Evolutionary conservation across 2,888 invertebrate genomes (phyloP), one percentile per base, ranked within the genome.

Genomic region (Tenthredo livida): DNA sequence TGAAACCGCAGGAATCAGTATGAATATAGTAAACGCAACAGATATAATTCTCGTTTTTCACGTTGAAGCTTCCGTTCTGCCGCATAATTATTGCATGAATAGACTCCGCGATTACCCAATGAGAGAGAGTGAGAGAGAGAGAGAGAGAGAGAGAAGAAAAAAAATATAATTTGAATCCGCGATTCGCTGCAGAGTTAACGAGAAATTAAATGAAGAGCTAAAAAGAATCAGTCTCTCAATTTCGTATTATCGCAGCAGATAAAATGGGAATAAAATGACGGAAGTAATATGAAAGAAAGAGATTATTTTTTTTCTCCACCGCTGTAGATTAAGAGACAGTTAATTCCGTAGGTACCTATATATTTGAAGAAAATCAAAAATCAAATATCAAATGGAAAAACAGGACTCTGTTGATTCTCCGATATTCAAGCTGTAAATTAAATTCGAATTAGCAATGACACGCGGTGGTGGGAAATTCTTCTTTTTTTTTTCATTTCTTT

Each of bases 401-500:
- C 33, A 29, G 29, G 33, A 67, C 33, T 33, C 7, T 33, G 33
- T 33, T 67, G 15, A 15, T 6, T 67, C 33, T 17, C 17, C 17
- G 29, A 67, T 33, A 67, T 67, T 54, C 17, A 67, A 67, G 33
- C 25, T 33, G 33, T 17, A 17, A 33, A 67, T 67, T 67, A 67
- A 33, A 67, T 15, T 33, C 67, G 67, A 67, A 67, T 67, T 67
- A 73, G 73, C 73, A 73, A 73, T 15, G 47, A 73, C 43, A 73
- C 21, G 21, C 54, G 73, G 47, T 47, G 47, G 47, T 43, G 10
- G 43, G 43, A n/a, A 72, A 72, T n/a, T 72, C n/a, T 72, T 43
- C 2, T 43, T 43, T 10, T 10, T 43, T 43, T 40, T 10, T 43
- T 29, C 29, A 29, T 29, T 2, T 43, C 10, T 2, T 43, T 10